These are phyloP conservation scores for Athrips mouffetella DNA, from an alignment of 2,888 invertebrate genomes.

Conservation along the genomic window DNA sequence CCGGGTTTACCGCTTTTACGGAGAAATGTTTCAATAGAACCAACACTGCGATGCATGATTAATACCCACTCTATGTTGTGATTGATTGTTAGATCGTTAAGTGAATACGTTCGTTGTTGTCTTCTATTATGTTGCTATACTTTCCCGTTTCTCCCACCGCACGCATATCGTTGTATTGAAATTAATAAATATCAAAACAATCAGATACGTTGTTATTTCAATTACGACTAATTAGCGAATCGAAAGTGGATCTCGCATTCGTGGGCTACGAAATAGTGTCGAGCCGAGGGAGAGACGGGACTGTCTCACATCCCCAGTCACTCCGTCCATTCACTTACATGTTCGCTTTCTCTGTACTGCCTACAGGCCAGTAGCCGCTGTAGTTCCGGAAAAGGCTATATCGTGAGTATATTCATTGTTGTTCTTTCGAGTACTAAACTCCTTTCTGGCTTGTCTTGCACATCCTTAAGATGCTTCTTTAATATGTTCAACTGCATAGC, in stretches of 20 bases:
- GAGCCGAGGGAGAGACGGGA: slow-evolving; percentile 58
- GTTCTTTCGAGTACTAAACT: slow-evolving; percentile 52
- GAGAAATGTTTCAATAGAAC: slow-evolving; percentile 12
- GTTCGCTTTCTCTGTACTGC: slow-evolving; percentile 79
- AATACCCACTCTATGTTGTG: slow-evolving; percentile 46
- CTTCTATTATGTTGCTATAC: slow-evolving; percentile 50
- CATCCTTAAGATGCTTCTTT: slow-evolving; percentile 34
- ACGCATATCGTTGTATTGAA: not conserved
- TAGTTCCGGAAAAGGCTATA: slow-evolving; percentile 96
- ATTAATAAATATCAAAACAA: slow-evolving; percentile 9
- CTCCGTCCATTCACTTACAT: slow-evolving; percentile 72
- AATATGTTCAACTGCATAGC: slow-evolving; percentile 22
- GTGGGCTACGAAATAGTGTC: slow-evolving; percentile 29
- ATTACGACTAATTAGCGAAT: slow-evolving; percentile 23
- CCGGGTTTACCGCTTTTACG: slow-evolving; percentile 19
- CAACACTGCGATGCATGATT: slow-evolving; percentile 40
- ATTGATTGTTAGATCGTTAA: slow-evolving; percentile 45
- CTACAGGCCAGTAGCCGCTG: slow-evolving; percentile 93
- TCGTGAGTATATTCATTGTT: slow-evolving; percentile 86
- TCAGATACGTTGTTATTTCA: slow-evolving; percentile 21
- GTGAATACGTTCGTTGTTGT: slow-evolving; percentile 28
- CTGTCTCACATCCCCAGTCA: slow-evolving; percentile 59
- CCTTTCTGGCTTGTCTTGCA: slow-evolving; percentile 44
- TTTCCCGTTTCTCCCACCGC: slow-evolving; percentile 48
- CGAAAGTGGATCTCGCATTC: slow-evolving; percentile 27